These are phyloP conservation scores for Eunapius fragilis DNA, from an alignment of 37 sponge, comb jelly and placozoan species.

Conservation along the genomic window DNA sequence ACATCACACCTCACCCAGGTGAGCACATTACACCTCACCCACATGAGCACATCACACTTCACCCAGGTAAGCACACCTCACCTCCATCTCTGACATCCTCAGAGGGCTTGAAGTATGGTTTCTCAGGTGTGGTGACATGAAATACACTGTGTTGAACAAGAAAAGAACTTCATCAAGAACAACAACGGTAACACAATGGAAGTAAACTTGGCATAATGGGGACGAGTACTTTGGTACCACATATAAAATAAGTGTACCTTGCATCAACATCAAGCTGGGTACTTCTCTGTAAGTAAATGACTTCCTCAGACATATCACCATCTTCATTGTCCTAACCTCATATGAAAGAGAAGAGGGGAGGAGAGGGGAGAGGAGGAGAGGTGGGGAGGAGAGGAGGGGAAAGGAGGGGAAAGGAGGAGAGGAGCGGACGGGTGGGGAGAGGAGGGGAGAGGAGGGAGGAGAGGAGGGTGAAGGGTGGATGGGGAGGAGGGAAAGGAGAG, in stretches of 20 bases:
- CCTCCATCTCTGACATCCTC: not conserved
- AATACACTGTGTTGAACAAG: slow-evolving; percentile 10
- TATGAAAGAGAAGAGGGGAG: not conserved
- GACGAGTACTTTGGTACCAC: not conserved
- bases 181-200: not conserved
- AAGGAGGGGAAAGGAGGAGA: not conserved
- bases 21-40: no score
- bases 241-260: not conserved
- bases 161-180: not conserved
- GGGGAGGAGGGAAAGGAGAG: not conserved
- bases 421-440: not conserved
- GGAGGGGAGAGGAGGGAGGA: not conserved
- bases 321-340: not conserved
- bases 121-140: slow-evolving; percentile 58
- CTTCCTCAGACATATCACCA: slow-evolving; percentile 10
- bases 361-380: not conserved
- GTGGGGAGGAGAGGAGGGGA: not conserved
- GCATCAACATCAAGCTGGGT: slow-evolving; percentile 1
- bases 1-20: no score
- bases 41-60: not conserved
- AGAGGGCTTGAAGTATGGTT: not conserved
- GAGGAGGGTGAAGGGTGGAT: no score
- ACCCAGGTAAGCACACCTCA: not conserved
- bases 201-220: no score
- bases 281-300: not conserved